Conservation (phyloP, 2,113 vertebrate species). For the Semnornis frantzii region DNA sequence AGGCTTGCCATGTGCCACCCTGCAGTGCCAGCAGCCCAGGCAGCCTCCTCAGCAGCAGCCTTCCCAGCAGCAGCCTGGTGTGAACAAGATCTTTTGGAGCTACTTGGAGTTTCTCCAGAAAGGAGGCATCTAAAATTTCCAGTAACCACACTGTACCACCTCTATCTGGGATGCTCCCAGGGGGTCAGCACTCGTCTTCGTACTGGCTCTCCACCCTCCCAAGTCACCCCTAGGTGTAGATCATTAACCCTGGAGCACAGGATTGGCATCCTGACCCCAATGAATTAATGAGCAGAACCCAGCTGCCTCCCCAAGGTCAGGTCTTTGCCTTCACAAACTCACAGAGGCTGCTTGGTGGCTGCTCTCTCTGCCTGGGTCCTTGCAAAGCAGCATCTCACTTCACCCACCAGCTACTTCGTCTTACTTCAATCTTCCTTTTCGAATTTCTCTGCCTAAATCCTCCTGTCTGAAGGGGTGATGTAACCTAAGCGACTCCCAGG, state of each 20-base stretch:
- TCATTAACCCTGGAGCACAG: neutral
- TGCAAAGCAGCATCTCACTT: neutral
- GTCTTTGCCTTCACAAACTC: neutral
- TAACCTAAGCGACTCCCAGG: slow-evolving; percentile 25
- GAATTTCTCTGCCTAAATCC: neutral
- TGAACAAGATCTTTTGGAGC: neutral
- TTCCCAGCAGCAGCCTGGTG: neutral
- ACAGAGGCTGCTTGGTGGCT: neutral
- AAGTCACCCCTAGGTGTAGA: neutral
- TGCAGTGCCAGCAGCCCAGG: accelerated
- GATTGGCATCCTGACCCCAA: neutral
- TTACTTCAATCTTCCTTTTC: neutral
- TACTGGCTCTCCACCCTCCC: accelerated
- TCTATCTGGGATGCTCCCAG: accelerated
- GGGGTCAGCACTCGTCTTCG: neutral
- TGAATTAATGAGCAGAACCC: neutral
- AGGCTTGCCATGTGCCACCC: neutral
- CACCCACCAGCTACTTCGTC: neutral
- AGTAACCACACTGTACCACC: accelerated
- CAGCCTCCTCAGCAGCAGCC: neutral
- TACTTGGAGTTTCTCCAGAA: neutral
- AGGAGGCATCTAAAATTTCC: neutral
- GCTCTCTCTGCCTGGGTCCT: neutral
- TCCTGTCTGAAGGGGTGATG: neutral
- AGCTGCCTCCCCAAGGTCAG: neutral